Percentiles rank a stretch among this genome's conserved stretches.
Evolutionary conservation across 2,797 vertebrate genomes (phyloP).

Genomic region (Danionella dracula): DNA sequence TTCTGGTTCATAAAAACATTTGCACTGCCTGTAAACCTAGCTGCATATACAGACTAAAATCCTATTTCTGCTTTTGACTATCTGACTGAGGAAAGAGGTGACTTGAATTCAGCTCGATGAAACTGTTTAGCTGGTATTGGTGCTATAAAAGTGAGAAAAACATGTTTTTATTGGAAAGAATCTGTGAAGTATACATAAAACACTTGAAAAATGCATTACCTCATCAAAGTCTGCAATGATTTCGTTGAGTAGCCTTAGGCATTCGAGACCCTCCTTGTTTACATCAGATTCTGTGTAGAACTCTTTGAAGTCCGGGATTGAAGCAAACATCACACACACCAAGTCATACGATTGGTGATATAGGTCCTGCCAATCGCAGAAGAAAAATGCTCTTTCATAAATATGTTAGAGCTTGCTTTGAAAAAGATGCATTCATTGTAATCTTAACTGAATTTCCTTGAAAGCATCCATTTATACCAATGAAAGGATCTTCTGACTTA

Average conservation of each 20-base stretch:
- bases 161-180: no score
- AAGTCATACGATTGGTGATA: conserved; percentile 97
- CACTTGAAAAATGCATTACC: conserved; percentile 60
- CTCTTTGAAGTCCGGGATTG: conserved; percentile 97
- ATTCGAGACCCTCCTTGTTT: conserved; percentile 96
- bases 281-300: conserved; percentile 97
- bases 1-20: no score
- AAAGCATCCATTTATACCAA: not conserved
- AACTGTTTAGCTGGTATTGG: no score
- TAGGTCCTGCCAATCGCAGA: conserved; percentile 74
- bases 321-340: conserved; percentile 97
- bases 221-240: conserved; percentile 97
- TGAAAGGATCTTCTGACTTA: not conserved
- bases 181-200: no score
- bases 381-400: not conserved
- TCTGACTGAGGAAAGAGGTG: no score
- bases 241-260: conserved; percentile 92
- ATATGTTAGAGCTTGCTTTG: not conserved
- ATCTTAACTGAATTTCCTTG: not conserved
- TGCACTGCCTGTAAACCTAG: no score
- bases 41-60: no score
- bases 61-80: no score
- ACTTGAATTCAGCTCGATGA: no score
- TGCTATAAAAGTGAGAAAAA: no score
- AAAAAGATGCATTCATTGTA: not conserved